A percentile compares a stretch with the other conserved stretches of the same genome.
phyloP scores from a whole-genome alignment of 1,140 invertebrate species.

The Arctopsyche grandis region DNA sequence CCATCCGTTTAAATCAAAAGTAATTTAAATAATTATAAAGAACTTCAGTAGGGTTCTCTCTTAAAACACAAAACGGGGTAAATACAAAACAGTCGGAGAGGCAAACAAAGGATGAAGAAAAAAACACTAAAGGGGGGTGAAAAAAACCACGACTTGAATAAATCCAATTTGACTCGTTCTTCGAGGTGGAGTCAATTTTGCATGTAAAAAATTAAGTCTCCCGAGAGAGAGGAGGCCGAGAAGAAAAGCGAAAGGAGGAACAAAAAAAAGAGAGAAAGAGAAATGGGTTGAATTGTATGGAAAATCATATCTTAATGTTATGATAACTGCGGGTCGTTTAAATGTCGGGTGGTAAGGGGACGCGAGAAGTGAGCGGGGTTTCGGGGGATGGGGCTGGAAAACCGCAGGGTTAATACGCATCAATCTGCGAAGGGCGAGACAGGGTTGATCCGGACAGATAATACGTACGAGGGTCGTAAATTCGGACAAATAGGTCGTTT shows the following conservation, averaged over 20 bases:
- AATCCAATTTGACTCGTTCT: conserved; percentile 29
- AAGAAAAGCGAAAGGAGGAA: not conserved
- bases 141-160: conserved; percentile 18
- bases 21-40: too few relatives aligned
- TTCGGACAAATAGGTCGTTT: not conserved
- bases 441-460: not conserved
- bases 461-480: conserved; percentile 4
- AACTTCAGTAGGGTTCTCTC: too few relatives aligned
- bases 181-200: conserved; percentile 24
- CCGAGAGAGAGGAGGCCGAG: not conserved
- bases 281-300: conserved; percentile 6
- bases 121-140: not conserved
- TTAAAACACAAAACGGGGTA: too few relatives aligned
- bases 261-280: not conserved
- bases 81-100: too few relatives aligned
- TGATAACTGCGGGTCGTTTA: not conserved
- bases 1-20: too few relatives aligned
- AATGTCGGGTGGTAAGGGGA: not conserved
- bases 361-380: too few relatives aligned
- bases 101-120: too few relatives aligned
- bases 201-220: conserved; percentile 29
- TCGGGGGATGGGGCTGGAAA: not conserved
- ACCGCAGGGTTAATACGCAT: not conserved
- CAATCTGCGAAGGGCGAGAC: not conserved
- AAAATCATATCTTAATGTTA: conserved; percentile 16